Base-by-base conservation (phyloP, 2,888 invertebrate species). In the Oscheius myriophilus region DNA sequence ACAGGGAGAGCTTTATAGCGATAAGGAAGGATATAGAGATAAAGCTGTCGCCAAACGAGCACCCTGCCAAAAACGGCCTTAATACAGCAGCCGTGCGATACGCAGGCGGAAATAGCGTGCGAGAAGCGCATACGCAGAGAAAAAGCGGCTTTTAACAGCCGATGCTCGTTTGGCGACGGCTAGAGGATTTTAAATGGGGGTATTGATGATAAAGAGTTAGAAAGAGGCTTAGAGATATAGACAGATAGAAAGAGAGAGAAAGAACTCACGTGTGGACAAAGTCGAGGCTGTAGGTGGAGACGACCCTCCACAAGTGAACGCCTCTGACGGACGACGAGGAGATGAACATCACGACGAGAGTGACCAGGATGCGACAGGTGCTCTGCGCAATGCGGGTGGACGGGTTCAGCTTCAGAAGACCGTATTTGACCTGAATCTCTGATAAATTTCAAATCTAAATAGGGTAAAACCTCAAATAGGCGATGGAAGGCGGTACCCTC, bases 341-440 rank as follows among this genome's bases (percentile, higher is more conserved):
- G 4, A 70, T 26, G n/a, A 72, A 59, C 69, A 77, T 57, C 1
- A 76, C 67, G 3, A 45, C 25, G 33, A 75, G 46, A 0, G 70
- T 72, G 42, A 73, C 67, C n/a, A 58, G 18, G 14, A 80, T 67
- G 21, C 82, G 62, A 53, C 72, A 52, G 7, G 73, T 12, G 26
- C 52, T 46, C 33, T 67, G 59, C 6, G 45, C 51, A 51, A 67
- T 61, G 33, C 81, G 75, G 16, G 83, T 83, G 2, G 78, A 67
- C 25, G 69, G 65, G 57, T 76, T 82, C 67, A 85, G 69, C 62
- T 82, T 84, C 9, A 82, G 65, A 3, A 84, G 67, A 21, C 83
- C 84, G 63, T 84, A 84, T 66, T 84, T 84, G 26, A 80, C 65
- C 82, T 82, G 55, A 46, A 73, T 45, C 9, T 25, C 6, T 4